Evolutionary conservation across 2,113 vertebrate genomes (phyloP).

Genomic region (Arizona elegans): DNA sequence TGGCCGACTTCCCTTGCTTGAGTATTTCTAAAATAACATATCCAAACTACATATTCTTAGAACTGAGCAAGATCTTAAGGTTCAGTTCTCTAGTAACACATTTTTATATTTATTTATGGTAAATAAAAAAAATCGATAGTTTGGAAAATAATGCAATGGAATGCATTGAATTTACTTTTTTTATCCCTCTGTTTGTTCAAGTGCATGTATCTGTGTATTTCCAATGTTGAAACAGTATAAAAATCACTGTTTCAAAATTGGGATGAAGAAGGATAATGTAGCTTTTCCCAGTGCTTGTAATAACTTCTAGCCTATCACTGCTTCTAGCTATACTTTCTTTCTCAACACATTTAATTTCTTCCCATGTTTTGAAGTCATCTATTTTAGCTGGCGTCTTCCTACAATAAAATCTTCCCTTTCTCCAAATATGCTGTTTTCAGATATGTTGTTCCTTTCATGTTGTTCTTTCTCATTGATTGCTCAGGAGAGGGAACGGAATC

Average conservation of each 20-base stretch:
- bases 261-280: neutral
- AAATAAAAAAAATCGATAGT: neutral
- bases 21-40: neutral
- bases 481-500: neutral
- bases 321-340: constrained; percentile 5
- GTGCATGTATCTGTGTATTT: neutral
- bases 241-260: neutral
- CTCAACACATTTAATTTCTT: neutral
- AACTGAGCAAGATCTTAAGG: neutral
- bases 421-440: neutral
- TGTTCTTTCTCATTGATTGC: neutral
- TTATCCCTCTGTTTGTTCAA: neutral
- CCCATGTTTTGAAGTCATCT: neutral
- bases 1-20: neutral
- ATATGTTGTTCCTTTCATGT: neutral
- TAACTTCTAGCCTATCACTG: neutral
- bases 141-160: neutral
- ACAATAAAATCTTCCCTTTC: neutral
- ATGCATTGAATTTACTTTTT: neutral
- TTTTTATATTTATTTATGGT: neutral
- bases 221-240: neutral
- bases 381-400: neutral
- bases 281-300: neutral
- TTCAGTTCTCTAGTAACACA: neutral
- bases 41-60: neutral